These are phyloP conservation scores for Prinia subflava DNA, from an alignment of 2,113 vertebrate species.

Conservation along the genomic window DNA sequence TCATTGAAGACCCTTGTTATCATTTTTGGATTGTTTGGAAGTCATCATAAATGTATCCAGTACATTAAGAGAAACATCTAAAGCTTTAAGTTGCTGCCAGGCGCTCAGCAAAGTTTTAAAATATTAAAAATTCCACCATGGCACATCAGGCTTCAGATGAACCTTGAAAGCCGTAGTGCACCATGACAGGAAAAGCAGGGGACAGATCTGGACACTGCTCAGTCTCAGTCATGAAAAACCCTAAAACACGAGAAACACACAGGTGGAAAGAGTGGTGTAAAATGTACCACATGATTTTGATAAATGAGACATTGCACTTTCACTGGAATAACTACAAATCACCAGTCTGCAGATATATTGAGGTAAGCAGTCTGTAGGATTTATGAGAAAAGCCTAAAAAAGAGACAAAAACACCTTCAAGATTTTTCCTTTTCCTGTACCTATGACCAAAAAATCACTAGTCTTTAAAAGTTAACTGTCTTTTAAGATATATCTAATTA, in stretches of 20 bases:
- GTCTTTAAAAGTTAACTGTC: background rate
- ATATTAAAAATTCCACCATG: background rate
- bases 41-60: background rate
- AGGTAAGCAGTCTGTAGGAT: background rate
- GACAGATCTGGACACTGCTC: background rate
- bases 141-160: background rate
- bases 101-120: background rate
- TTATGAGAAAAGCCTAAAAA: background rate
- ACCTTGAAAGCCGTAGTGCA: background rate
- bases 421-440: background rate
- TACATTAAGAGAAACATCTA: background rate
- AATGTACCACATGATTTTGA: background rate
- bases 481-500: background rate
- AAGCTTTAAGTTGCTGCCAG: background rate
- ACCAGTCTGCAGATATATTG: background rate
- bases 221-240: background rate
- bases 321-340: background rate
- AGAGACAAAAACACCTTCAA: background rate
- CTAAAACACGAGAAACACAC: background rate
- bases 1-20: background rate
- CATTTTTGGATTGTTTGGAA: slow-evolving; percentile 5
- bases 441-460: background rate
- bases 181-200: background rate
- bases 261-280: background rate
- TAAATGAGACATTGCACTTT: background rate